These are phyloP conservation scores for Ciconia nigra DNA, from an alignment of 2,797 vertebrate species.

Conservation along the genomic window DNA sequence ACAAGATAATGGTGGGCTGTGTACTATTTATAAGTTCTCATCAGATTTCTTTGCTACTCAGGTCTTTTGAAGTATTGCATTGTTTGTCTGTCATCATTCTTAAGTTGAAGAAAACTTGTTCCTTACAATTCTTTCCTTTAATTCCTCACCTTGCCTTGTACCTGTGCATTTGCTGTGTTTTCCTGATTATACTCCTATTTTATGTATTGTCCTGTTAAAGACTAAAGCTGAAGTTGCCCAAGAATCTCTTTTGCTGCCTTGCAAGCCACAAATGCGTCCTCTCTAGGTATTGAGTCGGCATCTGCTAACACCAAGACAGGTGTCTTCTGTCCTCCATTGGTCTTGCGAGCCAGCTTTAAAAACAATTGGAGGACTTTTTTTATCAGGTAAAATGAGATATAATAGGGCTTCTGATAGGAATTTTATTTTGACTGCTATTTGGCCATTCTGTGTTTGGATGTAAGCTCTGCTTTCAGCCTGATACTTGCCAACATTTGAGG, in stretches of 20 bases:
- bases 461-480: background rate
- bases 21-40: background rate
- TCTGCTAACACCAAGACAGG: background rate
- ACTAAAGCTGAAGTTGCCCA: background rate
- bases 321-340: background rate
- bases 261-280: background rate
- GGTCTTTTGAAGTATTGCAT: background rate
- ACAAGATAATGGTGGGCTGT: too few relatives aligned
- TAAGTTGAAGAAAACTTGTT: background rate
- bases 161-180: background rate
- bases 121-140: background rate
- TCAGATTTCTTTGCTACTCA: background rate
- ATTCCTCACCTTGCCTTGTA: background rate
- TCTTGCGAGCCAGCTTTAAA: background rate
- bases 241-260: background rate
- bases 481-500: background rate
- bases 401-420: background rate
- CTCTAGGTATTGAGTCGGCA: background rate
- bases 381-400: background rate
- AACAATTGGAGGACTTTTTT: background rate
- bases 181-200: background rate
- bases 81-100: background rate
- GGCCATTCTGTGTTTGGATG: background rate
- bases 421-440: background rate
- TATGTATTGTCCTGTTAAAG: background rate